phyloP scores from a whole-genome alignment of 2,888 invertebrate genomes.

The Noctuana brunneofusca region DNA sequence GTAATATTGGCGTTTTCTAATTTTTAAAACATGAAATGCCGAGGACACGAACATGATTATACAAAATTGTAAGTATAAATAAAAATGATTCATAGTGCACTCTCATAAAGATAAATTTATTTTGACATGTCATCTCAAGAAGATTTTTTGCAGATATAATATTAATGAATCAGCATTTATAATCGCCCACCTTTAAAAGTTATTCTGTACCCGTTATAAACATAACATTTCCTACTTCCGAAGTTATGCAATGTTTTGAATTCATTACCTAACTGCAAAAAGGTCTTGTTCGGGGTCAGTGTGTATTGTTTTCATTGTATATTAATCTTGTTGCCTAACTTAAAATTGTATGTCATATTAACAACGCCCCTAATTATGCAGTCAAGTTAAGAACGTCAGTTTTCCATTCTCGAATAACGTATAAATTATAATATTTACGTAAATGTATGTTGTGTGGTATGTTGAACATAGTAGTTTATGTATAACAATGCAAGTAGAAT shows the following conservation, averaged over 20 bases:
- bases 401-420: no score
- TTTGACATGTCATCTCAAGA: background rate
- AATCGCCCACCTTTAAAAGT: slow-evolving; percentile 36
- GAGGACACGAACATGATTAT: background rate
- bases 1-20: slow-evolving; percentile 14
- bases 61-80: background rate
- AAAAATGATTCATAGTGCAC: background rate
- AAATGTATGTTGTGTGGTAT: no score
- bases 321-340: background rate
- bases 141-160: slow-evolving; percentile 12
- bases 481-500: no score
- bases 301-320: slow-evolving; percentile 6
- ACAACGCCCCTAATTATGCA: background rate
- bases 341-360: background rate
- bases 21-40: background rate
- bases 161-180: slow-evolving; percentile 37
- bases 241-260: slow-evolving; percentile 40
- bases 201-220: slow-evolving; percentile 27
- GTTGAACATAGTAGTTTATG: no score
- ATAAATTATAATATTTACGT: no score
- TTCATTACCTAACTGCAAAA: slow-evolving; percentile 16
- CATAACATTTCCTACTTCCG: slow-evolving; percentile 42
- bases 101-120: slow-evolving; percentile 6
- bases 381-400: no score
- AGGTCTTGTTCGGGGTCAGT: slow-evolving; percentile 15